These are phyloP conservation scores for Tympanoctomys barrerae DNA, from an alignment of 2,797 vertebrate species.

Conservation along the genomic window DNA sequence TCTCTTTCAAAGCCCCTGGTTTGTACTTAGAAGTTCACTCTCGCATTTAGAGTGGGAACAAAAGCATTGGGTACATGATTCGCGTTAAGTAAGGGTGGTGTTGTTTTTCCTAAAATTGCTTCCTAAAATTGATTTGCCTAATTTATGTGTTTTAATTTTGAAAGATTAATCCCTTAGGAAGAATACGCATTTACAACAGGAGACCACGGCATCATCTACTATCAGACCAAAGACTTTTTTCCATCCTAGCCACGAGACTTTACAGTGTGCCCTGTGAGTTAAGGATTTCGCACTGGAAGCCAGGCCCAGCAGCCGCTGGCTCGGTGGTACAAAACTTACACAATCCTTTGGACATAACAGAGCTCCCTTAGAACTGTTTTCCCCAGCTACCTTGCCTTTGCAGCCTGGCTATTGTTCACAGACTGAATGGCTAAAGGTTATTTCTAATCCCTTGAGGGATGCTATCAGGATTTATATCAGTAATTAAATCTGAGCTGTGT, in stretches of 20 bases:
- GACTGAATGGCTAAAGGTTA: slow-evolving; percentile 87
- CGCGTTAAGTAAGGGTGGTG: background rate
- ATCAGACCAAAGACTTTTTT: background rate
- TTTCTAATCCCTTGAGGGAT: slow-evolving; percentile 85
- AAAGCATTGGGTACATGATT: background rate
- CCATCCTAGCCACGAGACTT: background rate
- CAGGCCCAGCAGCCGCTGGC: background rate
- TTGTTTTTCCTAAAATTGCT: background rate
- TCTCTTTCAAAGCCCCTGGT: background rate
- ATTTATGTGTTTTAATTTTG: slow-evolving; percentile 35
- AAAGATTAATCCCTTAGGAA: background rate
- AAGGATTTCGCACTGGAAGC: slow-evolving; percentile 19
- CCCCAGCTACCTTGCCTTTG: slow-evolving; percentile 85
- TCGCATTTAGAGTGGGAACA: background rate
- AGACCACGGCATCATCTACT: background rate
- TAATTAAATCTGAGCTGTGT: slow-evolving; percentile 84
- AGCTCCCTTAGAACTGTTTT: slow-evolving; percentile 75
- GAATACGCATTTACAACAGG: background rate
- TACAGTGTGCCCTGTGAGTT: background rate
- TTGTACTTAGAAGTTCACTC: background rate
- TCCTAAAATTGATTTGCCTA: background rate
- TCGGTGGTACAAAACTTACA: background rate
- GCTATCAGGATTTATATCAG: slow-evolving; percentile 86
- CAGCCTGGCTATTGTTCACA: slow-evolving; percentile 87
- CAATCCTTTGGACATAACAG: slow-evolving; percentile 54